Conservation (phyloP, 2,888 invertebrate species). For the Pollenia labialis region DNA sequence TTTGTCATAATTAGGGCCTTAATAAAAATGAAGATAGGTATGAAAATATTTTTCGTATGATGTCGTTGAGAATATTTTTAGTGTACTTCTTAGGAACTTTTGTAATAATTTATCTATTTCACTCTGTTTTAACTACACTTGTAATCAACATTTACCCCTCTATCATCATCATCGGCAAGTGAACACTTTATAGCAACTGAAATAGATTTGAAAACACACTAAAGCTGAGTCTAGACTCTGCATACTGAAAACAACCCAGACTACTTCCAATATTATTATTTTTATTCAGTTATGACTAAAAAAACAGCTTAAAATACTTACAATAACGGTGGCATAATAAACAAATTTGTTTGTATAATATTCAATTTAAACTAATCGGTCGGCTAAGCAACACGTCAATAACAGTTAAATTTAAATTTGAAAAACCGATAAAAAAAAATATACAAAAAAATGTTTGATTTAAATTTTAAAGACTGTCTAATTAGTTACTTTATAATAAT, state of each 20-base stretch:
- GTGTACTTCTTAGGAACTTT: neutral
- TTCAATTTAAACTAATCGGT: constrained; percentile 67
- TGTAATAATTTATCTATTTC: constrained; percentile 33
- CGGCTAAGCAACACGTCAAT: constrained; percentile 63
- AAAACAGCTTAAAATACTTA: constrained; percentile 50
- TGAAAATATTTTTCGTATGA: too few species aligned
- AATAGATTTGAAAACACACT: constrained; percentile 5
- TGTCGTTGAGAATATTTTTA: too few species aligned
- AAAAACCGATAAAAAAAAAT: constrained; percentile 4
- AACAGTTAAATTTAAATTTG: constrained; percentile 36
- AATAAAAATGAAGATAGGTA: too few species aligned
- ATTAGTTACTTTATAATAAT: constrained; percentile 24
- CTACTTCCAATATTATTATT: constrained; percentile 38
- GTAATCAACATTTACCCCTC: constrained; percentile 16
- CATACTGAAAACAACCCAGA: constrained; percentile 2
- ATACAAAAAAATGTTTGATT: constrained; percentile 45
- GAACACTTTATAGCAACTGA: constrained; percentile 12
- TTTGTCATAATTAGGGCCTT: too few species aligned
- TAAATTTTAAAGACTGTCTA: constrained; percentile 32
- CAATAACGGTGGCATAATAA: constrained; percentile 53
- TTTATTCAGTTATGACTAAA: constrained; percentile 46
- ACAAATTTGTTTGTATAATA: constrained; percentile 53
- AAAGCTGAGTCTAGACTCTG: too few species aligned
- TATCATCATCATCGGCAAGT: constrained; percentile 1
- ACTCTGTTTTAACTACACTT: constrained; percentile 25